Conservation (phyloP, 1,140 invertebrate species). For the Bombus balteatus region DNA sequence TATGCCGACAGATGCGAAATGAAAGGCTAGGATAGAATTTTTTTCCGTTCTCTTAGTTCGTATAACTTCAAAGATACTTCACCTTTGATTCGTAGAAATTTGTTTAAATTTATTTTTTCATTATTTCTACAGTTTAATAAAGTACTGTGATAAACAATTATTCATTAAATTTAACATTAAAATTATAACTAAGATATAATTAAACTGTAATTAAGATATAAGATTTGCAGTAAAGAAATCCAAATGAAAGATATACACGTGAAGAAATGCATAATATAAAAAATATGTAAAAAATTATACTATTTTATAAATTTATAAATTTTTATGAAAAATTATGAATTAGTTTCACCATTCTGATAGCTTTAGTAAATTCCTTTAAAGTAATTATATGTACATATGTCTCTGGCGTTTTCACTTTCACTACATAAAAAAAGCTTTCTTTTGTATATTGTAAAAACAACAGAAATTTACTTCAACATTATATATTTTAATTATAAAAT, state of each 20-base stretch:
- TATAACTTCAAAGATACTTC: background rate
- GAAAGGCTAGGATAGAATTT: background rate
- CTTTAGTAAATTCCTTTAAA: background rate
- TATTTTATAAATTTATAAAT: too few species aligned
- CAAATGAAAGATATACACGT: background rate
- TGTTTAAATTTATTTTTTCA: background rate
- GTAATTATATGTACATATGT: background rate
- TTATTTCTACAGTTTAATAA: too few species aligned
- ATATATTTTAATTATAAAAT: background rate
- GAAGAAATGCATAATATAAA: background rate
- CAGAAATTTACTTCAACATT: background rate
- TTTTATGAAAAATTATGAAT: background rate
- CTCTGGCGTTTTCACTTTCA: background rate
- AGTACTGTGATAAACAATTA: background rate
- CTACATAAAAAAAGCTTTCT: slow-evolving; percentile 2
- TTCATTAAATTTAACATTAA: background rate
- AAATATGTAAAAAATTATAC: background rate
- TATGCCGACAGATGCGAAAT: slow-evolving; percentile 7
- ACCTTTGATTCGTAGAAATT: background rate
- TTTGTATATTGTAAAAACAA: background rate
- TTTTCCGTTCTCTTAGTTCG: background rate
- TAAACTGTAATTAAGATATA: background rate
- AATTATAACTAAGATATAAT: background rate
- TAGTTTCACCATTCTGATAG: background rate
- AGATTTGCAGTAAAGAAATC: too few species aligned